Percentiles rank a stretch among this genome's conserved stretches.
phyloP scores from a whole-genome alignment of 2,888 invertebrate genomes.

The Lacanobia wlatinum region DNA sequence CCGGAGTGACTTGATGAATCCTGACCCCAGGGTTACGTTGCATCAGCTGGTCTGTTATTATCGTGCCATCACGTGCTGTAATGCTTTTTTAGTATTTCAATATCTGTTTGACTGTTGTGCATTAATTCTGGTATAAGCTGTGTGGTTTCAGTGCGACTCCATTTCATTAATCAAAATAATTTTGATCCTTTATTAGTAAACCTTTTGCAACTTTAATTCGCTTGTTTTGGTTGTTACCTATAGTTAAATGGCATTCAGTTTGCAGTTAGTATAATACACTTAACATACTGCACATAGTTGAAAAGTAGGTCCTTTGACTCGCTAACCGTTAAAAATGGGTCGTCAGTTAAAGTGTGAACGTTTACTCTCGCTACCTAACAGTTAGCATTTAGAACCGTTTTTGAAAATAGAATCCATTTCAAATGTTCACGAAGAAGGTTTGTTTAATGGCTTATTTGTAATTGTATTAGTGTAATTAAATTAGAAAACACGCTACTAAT shows the following conservation, averaged over 20 bases:
- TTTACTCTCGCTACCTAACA: constrained; percentile 33
- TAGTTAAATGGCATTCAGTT: constrained; percentile 3
- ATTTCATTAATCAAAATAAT: background rate
- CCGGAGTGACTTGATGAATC: constrained; percentile 63
- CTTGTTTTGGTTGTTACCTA: background rate
- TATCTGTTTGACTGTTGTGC: constrained; percentile 7
- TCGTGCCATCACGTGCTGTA: constrained; percentile 25
- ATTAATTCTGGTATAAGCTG: background rate
- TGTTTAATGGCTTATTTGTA: constrained; percentile 2
- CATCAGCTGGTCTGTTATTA: constrained; percentile 43
- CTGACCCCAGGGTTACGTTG: constrained; percentile 57
- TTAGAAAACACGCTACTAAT: too few species aligned
- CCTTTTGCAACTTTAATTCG: background rate
- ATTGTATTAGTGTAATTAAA: background rate
- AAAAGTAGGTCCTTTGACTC: constrained; percentile 30
- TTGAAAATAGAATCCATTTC: constrained; percentile 3
- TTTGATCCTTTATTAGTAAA: background rate
- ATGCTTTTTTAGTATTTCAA: constrained; percentile 33
- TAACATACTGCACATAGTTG: constrained; percentile 7
- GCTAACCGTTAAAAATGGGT: constrained; percentile 39
- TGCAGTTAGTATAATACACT: constrained; percentile 10
- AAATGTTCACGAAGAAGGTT: background rate
- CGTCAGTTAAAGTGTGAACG: constrained; percentile 31
- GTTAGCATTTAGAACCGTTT: constrained; percentile 36
- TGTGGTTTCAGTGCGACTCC: background rate